Percentiles rank a stretch among this genome's conserved stretches.
phyloP scores from a whole-genome alignment of 2,113 vertebrate genomes.

The Lipotes vexillifer region DNA sequence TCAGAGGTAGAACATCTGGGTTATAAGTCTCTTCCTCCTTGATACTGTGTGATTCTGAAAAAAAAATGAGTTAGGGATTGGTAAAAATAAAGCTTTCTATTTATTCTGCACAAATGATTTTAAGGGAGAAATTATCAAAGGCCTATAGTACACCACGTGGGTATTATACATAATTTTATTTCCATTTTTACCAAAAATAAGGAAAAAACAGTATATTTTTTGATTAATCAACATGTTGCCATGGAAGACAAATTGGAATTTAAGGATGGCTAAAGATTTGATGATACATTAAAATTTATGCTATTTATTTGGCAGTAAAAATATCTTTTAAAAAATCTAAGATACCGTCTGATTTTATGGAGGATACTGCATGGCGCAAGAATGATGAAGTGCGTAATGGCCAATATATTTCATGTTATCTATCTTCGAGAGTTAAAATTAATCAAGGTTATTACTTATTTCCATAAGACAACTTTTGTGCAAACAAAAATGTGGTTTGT shows the following conservation, averaged over 20 bases:
- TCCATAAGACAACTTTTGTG: not conserved
- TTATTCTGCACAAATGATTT: not conserved
- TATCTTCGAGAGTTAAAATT: conserved; percentile 19
- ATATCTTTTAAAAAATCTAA: not conserved
- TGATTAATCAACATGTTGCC: not conserved
- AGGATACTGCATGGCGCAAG: not conserved
- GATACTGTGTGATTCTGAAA: not conserved
- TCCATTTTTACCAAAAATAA: not conserved
- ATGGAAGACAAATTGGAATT: not conserved
- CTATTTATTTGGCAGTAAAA: not conserved
- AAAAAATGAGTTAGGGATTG: not conserved
- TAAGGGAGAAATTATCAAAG: not conserved
- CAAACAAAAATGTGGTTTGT: not conserved
- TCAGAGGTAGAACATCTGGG: not conserved
- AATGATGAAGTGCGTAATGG: not conserved
- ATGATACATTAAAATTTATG: not conserved
- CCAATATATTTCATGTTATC: not conserved
- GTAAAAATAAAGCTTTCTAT: not conserved
- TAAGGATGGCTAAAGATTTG: not conserved
- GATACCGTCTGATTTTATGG: not conserved
- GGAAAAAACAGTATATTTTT: not conserved
- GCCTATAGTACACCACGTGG: not conserved
- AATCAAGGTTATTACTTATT: not conserved
- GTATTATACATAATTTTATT: not conserved
- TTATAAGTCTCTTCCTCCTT: not conserved